These are phyloP conservation scores for Nixonia krombeini DNA, from an alignment of 1,140 invertebrate species.

Conservation along the genomic window DNA sequence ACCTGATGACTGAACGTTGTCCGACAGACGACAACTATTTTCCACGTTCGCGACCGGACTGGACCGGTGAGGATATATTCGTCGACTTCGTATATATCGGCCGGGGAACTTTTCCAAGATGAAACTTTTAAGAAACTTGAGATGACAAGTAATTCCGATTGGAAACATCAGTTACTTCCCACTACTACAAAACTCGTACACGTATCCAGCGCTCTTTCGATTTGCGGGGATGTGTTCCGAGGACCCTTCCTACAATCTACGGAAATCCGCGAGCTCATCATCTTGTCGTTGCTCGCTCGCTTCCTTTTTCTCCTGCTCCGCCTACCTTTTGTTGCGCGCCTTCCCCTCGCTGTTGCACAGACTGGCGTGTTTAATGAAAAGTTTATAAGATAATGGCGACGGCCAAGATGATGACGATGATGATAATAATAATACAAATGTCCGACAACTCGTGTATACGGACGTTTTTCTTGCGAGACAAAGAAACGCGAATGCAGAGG, in stretches of 20 bases:
- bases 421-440: no score
- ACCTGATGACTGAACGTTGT: no score
- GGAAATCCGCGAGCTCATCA: conserved; percentile 29
- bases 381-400: no score
- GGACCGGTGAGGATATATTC: no score
- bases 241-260: conserved; percentile 21
- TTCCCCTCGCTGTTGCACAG: no score
- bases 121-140: conserved; percentile 31
- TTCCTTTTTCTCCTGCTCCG: conserved; percentile 5
- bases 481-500: no score
- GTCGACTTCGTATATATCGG: conserved; percentile 23
- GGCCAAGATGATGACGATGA: no score
- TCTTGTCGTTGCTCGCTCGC: conserved; percentile 21
- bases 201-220: conserved; percentile 12
- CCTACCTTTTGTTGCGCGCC: conserved; percentile 2
- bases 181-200: conserved; percentile 22
- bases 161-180: conserved; percentile 39
- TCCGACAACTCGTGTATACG: no score
- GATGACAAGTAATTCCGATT: conserved; percentile 39
- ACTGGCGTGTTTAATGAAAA: no score
- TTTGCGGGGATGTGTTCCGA: conserved; percentile 29
- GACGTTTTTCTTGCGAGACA: no score
- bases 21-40: no score
- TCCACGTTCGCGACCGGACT: no score
- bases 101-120: conserved; percentile 26